Evolutionary conservation across 1,140 invertebrate species (phyloP).

Genomic region (Daktulosphaira vitifoliae): DNA sequence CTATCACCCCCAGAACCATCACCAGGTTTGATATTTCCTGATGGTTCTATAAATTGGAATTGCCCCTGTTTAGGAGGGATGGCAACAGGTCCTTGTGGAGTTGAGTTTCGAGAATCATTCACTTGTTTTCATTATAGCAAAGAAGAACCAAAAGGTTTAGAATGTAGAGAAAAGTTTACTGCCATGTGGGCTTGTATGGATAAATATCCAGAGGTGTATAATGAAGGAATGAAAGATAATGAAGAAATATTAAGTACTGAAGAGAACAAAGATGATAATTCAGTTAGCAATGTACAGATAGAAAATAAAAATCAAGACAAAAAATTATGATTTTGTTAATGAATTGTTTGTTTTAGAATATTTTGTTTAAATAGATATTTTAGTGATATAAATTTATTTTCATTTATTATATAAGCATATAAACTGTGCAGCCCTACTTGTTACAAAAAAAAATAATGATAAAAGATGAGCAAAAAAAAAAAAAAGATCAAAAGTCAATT

Average conservation of each 20-base stretch:
- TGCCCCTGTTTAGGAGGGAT: constrained; percentile 94
- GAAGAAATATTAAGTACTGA: constrained; percentile 47
- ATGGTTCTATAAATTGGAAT: constrained; percentile 93
- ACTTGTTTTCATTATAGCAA: constrained; percentile 85
- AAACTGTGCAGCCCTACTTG: too few relatives aligned
- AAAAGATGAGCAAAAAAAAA: too few relatives aligned
- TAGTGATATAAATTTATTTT: constrained; percentile 16
- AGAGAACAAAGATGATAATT: constrained; percentile 44
- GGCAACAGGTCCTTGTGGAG: constrained; percentile 88
- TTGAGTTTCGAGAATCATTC: constrained; percentile 86
- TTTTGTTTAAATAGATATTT: constrained; percentile 26
- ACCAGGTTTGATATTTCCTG: constrained; percentile 70
- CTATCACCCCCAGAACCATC: constrained; percentile 63
- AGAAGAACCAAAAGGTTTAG: constrained; percentile 52
- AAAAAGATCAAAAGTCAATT: too few relatives aligned
- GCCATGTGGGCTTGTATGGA: constrained; percentile 89
- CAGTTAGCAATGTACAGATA: constrained; percentile 18
- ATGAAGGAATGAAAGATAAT: constrained; percentile 46
- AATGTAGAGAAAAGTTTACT: constrained; percentile 84
- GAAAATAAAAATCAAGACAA: constrained; percentile 16
- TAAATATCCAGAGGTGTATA: constrained; percentile 79
- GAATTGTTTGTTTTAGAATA: constrained; percentile 7
- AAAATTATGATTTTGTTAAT: constrained; percentile 17
- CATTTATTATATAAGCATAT: too few relatives aligned
- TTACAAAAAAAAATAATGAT: too few relatives aligned